phyloP scores from a whole-genome alignment of 2,113 vertebrate species.

The Mormyrus iriodes region DNA sequence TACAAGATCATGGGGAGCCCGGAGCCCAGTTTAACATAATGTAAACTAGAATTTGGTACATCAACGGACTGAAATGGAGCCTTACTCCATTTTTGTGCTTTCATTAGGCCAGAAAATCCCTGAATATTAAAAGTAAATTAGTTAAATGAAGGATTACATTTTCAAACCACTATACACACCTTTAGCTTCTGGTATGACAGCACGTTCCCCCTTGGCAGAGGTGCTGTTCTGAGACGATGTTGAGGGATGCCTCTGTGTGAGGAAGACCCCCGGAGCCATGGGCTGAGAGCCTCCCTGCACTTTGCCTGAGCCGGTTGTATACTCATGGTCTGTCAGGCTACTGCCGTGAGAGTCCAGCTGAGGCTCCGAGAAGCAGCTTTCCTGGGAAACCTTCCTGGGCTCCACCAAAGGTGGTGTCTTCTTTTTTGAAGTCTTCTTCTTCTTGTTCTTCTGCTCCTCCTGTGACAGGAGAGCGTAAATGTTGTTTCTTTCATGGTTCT shows the following conservation, averaged over 20 bases:
- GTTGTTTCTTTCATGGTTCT: background rate
- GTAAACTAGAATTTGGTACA: background rate
- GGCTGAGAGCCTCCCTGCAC: conserved; percentile 74
- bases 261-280: conserved; percentile 93
- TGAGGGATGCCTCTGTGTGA: conserved; percentile 81
- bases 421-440: conserved; percentile 90
- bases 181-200: conserved; percentile 57
- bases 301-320: conserved; percentile 72
- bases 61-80: no score
- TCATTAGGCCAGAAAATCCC: background rate
- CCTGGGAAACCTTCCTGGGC: conserved; percentile 68
- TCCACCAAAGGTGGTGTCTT: conserved; percentile 69
- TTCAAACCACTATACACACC: conserved; percentile 38
- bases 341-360: conserved; percentile 75
- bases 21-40: background rate
- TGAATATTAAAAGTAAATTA: background rate
- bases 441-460: conserved; percentile 94
- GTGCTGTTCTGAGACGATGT: conserved; percentile 82
- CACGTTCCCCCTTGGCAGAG: conserved; percentile 73
- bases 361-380: conserved; percentile 84
- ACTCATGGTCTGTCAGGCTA: conserved; percentile 84
- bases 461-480: conserved; percentile 48
- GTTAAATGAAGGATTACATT: background rate
- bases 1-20: background rate
- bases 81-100: background rate